These are phyloP conservation scores for Edolisoma coerulescens DNA, from an alignment of 2,113 vertebrate species.

Conservation along the genomic window DNA sequence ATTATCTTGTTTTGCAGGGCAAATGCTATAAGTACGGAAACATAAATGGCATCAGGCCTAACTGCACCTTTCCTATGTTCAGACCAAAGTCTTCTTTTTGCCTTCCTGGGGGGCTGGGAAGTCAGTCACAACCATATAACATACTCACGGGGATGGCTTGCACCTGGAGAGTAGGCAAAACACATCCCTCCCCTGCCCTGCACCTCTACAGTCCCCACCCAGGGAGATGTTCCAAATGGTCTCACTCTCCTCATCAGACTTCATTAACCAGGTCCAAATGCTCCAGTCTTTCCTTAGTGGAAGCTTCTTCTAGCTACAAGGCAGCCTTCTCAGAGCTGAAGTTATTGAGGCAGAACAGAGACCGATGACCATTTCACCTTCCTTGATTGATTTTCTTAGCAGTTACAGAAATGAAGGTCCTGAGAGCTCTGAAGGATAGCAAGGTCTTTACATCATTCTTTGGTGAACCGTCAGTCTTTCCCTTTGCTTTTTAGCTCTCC, in stretches of 20 bases:
- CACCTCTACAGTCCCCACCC: background rate
- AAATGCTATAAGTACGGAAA: background rate
- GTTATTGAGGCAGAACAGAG: background rate
- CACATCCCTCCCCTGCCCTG: background rate
- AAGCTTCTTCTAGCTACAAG: background rate
- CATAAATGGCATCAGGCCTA: background rate
- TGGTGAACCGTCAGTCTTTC: background rate
- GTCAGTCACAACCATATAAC: background rate
- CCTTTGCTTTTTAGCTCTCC: background rate
- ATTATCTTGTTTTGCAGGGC: background rate
- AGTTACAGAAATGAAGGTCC: background rate
- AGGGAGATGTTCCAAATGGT: background rate
- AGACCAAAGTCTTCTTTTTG: background rate
- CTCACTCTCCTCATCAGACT: background rate
- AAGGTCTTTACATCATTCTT: background rate
- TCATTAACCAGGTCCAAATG: background rate
- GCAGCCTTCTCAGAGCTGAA: background rate
- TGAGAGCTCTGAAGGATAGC: background rate
- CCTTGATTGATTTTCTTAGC: background rate
- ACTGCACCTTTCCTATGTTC: background rate
- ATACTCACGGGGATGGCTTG: fast-evolving
- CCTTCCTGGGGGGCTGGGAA: background rate
- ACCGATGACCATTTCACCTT: background rate
- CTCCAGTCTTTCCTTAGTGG: background rate
- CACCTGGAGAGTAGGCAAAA: background rate